Conservation (phyloP, 2,888 invertebrate species). For the Drosophila anomelani region DNA sequence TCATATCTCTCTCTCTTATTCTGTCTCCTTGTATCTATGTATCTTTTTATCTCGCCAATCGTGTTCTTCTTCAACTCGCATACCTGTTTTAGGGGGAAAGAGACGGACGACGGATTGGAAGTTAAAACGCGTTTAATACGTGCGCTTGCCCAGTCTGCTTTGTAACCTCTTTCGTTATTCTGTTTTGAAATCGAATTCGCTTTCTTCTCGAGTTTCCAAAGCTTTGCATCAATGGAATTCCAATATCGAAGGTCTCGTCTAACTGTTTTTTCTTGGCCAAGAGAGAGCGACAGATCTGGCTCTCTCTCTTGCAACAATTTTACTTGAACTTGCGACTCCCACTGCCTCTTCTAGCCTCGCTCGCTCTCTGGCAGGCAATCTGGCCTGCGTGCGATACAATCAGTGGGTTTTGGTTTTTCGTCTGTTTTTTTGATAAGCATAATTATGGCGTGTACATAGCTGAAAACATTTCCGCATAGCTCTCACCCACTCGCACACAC, state of each 20-base stretch:
- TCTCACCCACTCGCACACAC: constrained; percentile 10
- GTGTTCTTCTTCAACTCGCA: constrained; percentile 57
- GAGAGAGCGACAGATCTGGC: constrained; percentile 6
- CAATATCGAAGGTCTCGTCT: constrained; percentile 36
- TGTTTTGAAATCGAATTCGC: constrained; percentile 77
- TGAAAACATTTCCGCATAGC: constrained; percentile 52
- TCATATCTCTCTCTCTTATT: constrained; percentile 3
- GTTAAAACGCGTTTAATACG: constrained; percentile 79
- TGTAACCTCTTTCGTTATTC: constrained; percentile 80
- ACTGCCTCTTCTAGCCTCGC: background rate
- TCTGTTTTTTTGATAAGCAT: constrained; percentile 44
- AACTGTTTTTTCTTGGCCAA: constrained; percentile 26
- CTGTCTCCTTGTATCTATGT: constrained; percentile 13
- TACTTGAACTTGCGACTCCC: constrained; percentile 36
- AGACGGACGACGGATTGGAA: constrained; percentile 36
- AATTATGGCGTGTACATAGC: constrained; percentile 37
- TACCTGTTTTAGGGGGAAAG: constrained; percentile 63
- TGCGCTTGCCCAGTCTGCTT: constrained; percentile 70
- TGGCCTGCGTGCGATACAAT: constrained; percentile 31
- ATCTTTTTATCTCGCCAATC: constrained; percentile 27
- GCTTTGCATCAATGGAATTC: constrained; percentile 61
- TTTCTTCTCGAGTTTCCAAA: constrained; percentile 64
- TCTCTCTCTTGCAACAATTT: constrained; percentile 27
- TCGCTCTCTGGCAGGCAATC: constrained; percentile 3
- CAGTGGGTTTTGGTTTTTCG: constrained; percentile 21